A percentile compares a stretch with the other conserved stretches of the same genome.
Conservation (phyloP, 1,140 invertebrate genomes). For the Orussus abietinus region DNA sequence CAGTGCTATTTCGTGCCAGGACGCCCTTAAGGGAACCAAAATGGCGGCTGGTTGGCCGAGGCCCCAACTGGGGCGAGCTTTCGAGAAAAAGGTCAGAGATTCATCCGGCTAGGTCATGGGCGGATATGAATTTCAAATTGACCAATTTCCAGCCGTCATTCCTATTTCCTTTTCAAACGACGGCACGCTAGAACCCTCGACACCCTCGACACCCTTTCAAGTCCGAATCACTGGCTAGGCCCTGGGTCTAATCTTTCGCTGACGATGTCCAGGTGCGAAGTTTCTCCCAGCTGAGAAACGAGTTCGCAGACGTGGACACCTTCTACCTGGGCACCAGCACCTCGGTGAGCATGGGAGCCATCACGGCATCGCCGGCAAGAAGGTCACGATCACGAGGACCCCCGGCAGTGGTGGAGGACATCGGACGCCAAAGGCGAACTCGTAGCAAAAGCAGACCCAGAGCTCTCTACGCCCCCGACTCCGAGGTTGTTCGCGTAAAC, state of each 20-base stretch:
- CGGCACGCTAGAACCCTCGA: too few relatives aligned
- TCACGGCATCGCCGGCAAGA: conserved; percentile 60
- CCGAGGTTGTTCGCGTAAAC: conserved; percentile 70
- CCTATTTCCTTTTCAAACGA: too few relatives aligned
- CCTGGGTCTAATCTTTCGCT: background rate
- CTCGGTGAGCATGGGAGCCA: conserved; percentile 47
- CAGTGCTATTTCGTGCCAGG: too few relatives aligned
- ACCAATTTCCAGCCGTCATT: conserved; percentile 39
- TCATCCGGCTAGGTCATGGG: conserved; percentile 48
- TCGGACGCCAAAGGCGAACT: conserved; percentile 58
- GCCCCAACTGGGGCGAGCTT: conserved; percentile 12
- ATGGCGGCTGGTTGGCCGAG: too few relatives aligned
- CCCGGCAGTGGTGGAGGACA: conserved; percentile 55
- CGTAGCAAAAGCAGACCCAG: conserved; percentile 78
- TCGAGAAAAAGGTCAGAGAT: conserved; percentile 44
- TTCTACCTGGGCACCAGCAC: conserved; percentile 76
- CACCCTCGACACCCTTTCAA: too few relatives aligned
- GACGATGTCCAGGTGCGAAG: conserved; percentile 86
- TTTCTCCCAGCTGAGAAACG: conserved; percentile 86
- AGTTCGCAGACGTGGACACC: conserved; percentile 86
- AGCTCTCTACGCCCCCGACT: conserved; percentile 73
- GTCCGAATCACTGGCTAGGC: background rate
- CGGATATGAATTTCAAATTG: conserved; percentile 51
- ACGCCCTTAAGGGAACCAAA: too few relatives aligned
- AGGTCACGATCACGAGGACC: conserved; percentile 67